A percentile compares a stretch with the other conserved stretches of the same genome.
Conservation (phyloP, 2,888 invertebrate species). For the Lysandra coridon region DNA sequence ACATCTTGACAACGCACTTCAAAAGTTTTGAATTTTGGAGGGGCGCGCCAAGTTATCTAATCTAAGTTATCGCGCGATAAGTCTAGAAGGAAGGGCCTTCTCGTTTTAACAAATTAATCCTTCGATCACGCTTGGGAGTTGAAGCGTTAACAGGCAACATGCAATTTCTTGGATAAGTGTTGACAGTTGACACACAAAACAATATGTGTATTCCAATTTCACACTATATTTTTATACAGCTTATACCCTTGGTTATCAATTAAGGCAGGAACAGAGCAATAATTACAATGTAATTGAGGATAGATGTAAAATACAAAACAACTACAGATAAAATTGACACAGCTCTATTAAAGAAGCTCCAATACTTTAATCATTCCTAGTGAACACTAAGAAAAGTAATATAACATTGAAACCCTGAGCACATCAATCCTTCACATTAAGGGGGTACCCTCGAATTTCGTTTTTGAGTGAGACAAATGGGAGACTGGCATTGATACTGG, state of each 20-base stretch:
- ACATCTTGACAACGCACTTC: no score
- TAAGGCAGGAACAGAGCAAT: neutral
- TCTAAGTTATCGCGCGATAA: no score
- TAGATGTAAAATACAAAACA: neutral
- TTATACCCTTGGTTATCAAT: neutral
- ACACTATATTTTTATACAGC: no score
- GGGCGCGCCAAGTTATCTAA: no score
- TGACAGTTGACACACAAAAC: neutral
- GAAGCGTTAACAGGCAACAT: no score
- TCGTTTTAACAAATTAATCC: no score
- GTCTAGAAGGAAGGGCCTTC: no score
- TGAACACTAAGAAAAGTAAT: neutral
- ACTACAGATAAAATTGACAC: slow-evolving; percentile 6
- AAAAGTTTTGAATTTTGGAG: no score
- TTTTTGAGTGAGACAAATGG: neutral
- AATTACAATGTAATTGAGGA: neutral
- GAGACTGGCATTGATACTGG: no score
- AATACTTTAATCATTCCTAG: neutral
- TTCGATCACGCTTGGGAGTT: no score
- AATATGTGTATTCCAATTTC: no score
- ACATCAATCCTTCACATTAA: neutral
- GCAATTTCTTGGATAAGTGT: neutral
- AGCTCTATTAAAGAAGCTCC: neutral
- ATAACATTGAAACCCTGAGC: neutral
- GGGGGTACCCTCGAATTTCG: no score